Percentiles rank a stretch among this genome's conserved stretches.
These are phyloP conservation scores for Stramonita haemastoma DNA, from an alignment of 2,888 invertebrate species.

Conservation along the genomic window DNA sequence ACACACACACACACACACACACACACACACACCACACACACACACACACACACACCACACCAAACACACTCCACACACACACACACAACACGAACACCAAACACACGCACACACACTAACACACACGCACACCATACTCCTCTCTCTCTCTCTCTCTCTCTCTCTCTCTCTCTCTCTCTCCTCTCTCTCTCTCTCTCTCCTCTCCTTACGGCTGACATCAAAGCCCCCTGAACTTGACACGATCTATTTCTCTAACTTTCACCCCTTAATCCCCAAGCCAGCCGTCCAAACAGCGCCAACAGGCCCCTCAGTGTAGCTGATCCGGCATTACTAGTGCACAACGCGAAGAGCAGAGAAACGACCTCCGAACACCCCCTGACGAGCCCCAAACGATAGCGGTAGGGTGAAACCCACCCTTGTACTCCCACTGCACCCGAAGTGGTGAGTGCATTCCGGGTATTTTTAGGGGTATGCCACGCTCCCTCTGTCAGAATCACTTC, in stretches of 20 bases:
- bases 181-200: too few relatives aligned
- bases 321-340: neutral
- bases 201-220: too few relatives aligned
- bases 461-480: neutral
- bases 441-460: neutral
- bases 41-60: slow-evolving; percentile 5
- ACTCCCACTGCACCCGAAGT: neutral
- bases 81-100: neutral
- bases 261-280: neutral
- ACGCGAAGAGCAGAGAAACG: neutral
- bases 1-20: neutral
- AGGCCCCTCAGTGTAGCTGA: neutral
- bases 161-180: too few relatives aligned
- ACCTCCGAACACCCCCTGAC: neutral
- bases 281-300: neutral
- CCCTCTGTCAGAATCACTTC: neutral
- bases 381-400: neutral
- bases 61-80: neutral
- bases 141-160: too few relatives aligned
- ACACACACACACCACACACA: neutral
- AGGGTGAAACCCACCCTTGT: neutral
- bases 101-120: too few relatives aligned
- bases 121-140: too few relatives aligned
- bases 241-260: slow-evolving; percentile 1
- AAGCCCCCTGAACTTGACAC: neutral